phyloP scores from a whole-genome alignment of 1,140 invertebrate genomes.

The Antheraea mylitta region DNA sequence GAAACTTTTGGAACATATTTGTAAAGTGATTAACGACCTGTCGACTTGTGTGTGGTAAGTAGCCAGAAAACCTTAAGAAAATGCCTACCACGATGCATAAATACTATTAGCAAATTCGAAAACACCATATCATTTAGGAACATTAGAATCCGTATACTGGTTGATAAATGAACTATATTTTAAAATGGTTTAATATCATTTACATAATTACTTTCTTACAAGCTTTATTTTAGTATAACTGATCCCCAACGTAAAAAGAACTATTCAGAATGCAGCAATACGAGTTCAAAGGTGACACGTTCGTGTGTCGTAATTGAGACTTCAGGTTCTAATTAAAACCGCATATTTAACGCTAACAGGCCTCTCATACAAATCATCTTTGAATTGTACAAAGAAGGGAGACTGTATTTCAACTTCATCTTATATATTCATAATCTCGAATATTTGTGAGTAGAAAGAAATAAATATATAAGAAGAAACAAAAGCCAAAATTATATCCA shows the following conservation, averaged over 20 bases:
- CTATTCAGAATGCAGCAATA: constrained; percentile 55
- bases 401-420: constrained; percentile 35
- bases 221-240: too few species aligned
- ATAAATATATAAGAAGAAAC: background rate
- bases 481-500: background rate
- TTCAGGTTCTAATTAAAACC: constrained; percentile 66
- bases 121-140: too few species aligned
- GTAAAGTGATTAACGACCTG: too few species aligned
- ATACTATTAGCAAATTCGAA: too few species aligned
- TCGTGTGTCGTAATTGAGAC: constrained; percentile 53
- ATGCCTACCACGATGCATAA: too few species aligned
- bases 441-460: constrained; percentile 45
- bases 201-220: too few species aligned
- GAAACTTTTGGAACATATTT: too few species aligned
- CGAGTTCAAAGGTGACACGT: constrained; percentile 58
- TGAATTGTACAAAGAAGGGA: constrained; percentile 50
- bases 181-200: too few species aligned
- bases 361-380: constrained; percentile 40
- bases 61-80: too few species aligned
- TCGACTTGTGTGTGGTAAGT: too few species aligned
- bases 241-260: constrained; percentile 17
- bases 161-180: too few species aligned
- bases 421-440: background rate
- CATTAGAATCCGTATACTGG: too few species aligned
- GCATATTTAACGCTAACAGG: constrained; percentile 50